phyloP scores from a whole-genome alignment of 2,888 invertebrate genomes.

The Sinopyrophorus schimmeli region DNA sequence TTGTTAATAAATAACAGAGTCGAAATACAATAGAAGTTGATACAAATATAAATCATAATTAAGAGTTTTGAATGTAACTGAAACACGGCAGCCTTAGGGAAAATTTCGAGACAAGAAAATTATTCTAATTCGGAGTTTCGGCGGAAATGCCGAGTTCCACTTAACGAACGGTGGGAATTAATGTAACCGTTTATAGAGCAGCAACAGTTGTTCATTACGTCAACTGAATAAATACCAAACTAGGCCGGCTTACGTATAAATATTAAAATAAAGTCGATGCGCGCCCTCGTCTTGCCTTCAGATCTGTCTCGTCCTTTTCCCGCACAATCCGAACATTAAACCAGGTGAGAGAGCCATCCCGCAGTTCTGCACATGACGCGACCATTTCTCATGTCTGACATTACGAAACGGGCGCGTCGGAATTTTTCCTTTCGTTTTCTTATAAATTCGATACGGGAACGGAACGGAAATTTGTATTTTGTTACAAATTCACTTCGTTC shows the following conservation, averaged over 20 bases:
- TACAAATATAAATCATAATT: slow-evolving; percentile 6
- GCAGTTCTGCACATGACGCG: neutral
- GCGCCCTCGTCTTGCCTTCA: neutral
- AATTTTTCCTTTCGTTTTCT: neutral
- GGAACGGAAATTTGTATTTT: neutral
- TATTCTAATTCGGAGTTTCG: slow-evolving; percentile 14
- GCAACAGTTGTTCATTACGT: slow-evolving; percentile 21
- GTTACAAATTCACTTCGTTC: neutral
- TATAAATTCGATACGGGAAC: neutral
- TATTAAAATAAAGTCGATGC: slow-evolving; percentile 5
- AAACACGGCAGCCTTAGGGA: neutral
- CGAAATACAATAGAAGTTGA: neutral
- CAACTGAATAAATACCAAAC: slow-evolving; percentile 12
- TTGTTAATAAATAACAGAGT: neutral
- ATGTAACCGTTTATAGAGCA: slow-evolving; percentile 18
- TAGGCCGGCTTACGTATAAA: slow-evolving; percentile 15
- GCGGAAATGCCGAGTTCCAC: slow-evolving; percentile 5
- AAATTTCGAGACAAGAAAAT: slow-evolving; percentile 9
- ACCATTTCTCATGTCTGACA: neutral
- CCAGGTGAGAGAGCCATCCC: neutral
- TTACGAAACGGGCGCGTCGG: neutral
- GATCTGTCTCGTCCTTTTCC: neutral
- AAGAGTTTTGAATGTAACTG: slow-evolving; percentile 3
- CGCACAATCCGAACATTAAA: neutral
- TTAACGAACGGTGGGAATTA: slow-evolving; percentile 16